A percentile compares a stretch with the other conserved stretches of the same genome.
Evolutionary conservation across 2,888 invertebrate species (phyloP).

Genomic region (Neoscelio sp.): DNA sequence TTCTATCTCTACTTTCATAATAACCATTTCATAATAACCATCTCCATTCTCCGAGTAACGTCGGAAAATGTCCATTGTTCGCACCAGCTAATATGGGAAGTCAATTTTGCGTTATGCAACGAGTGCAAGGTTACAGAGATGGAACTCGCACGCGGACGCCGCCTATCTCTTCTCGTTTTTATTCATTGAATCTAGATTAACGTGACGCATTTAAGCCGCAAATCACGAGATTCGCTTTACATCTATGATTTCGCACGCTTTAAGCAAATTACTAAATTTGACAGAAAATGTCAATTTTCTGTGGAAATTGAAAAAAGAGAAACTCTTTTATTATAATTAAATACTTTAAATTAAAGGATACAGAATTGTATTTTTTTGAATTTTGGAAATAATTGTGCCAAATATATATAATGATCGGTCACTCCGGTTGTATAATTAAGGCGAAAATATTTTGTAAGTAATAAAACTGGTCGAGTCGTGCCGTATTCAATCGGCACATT

Average conservation of each 20-base stretch:
- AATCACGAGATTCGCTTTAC: too few species aligned
- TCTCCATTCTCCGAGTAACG: too few species aligned
- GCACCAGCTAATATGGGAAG: constrained; percentile 52
- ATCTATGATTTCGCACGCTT: too few species aligned
- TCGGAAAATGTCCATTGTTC: constrained; percentile 39
- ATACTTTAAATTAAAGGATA: not conserved
- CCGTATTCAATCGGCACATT: constrained; percentile 35
- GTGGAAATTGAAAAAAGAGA: too few species aligned
- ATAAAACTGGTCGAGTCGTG: constrained; percentile 11
- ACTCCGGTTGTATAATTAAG: not conserved
- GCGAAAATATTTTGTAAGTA: constrained; percentile 7
- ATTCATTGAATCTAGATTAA: constrained; percentile 46
- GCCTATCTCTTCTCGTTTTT: constrained; percentile 30
- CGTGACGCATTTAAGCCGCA: constrained; percentile 4
- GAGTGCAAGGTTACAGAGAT: constrained; percentile 66
- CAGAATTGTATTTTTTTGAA: too few species aligned
- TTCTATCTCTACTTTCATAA: too few species aligned
- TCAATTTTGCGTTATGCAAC: constrained; percentile 56
- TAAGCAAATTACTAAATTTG: too few species aligned
- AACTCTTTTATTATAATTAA: not conserved
- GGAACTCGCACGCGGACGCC: constrained; percentile 36
- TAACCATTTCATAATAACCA: too few species aligned
- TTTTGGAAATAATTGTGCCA: too few species aligned
- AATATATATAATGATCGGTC: too few species aligned
- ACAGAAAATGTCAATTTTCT: too few species aligned